phyloP scores from a whole-genome alignment of 2,113 vertebrate species.

The Athene cunicularia region DNA sequence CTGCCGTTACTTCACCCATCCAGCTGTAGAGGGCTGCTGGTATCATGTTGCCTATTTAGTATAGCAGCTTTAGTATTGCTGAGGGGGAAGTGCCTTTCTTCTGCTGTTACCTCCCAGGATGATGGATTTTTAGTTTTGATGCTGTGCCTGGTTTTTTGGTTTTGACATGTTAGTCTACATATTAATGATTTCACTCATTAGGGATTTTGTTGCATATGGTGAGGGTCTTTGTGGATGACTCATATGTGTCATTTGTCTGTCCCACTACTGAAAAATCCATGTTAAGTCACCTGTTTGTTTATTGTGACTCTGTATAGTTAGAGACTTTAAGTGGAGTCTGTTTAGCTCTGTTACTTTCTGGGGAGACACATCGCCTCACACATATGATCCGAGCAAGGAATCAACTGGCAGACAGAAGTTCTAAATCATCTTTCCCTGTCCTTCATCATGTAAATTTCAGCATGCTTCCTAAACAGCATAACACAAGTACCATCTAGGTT shows the following conservation, averaged over 20 bases:
- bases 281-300: background rate
- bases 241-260: background rate
- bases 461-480: background rate
- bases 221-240: background rate
- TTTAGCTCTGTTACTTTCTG: background rate
- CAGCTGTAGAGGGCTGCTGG: background rate
- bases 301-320: background rate
- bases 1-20: background rate
- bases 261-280: background rate
- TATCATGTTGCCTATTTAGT: background rate
- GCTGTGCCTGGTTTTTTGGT: background rate
- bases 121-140: background rate
- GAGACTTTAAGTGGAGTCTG: background rate
- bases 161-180: background rate
- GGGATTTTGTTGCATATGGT: background rate
- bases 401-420: background rate
- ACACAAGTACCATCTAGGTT: background rate
- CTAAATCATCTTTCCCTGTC: background rate
- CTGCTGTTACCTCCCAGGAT: background rate
- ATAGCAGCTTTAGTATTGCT: background rate
- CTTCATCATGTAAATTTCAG: background rate
- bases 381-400: background rate
- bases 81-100: background rate
- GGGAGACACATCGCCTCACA: background rate
- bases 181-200: background rate